Evolutionary conservation across 2,797 vertebrate species (phyloP).

Genomic region (Lagodon rhomboides): DNA sequence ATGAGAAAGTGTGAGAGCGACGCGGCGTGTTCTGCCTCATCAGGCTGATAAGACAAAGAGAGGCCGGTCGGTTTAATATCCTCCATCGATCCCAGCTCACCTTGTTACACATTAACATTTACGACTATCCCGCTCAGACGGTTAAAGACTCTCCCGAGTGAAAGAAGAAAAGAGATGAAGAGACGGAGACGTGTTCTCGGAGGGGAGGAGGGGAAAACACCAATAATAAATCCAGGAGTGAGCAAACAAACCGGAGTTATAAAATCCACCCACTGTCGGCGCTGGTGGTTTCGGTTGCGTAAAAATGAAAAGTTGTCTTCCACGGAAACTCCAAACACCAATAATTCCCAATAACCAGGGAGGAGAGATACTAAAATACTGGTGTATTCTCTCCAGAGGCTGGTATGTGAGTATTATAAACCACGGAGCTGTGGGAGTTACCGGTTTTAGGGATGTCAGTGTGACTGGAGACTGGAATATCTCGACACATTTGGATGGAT

Average conservation of each 20-base stretch:
- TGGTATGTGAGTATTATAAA: neutral
- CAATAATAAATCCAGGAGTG: constrained; percentile 45
- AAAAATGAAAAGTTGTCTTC: constrained; percentile 18
- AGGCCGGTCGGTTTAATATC: constrained; percentile 52
- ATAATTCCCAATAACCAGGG: constrained; percentile 7
- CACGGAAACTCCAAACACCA: constrained; percentile 3
- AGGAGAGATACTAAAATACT: neutral
- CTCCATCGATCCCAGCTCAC: constrained; percentile 65
- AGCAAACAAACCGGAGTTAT: constrained; percentile 47
- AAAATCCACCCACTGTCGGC: constrained; percentile 20
- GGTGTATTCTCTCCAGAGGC: neutral
- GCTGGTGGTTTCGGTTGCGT: constrained; percentile 1
- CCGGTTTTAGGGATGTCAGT: neutral
- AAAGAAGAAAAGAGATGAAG: constrained; percentile 35
- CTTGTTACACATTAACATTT: constrained; percentile 69
- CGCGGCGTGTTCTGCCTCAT: constrained; percentile 46
- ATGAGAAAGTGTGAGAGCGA: neutral
- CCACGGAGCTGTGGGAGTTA: neutral
- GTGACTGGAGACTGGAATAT: neutral
- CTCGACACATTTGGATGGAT: neutral
- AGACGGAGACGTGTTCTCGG: constrained; percentile 18
- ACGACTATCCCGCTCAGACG: constrained; percentile 57
- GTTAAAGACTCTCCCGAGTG: constrained; percentile 60
- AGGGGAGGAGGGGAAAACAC: constrained; percentile 22
- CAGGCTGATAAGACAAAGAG: constrained; percentile 57